Percentiles rank a stretch among this genome's conserved stretches.
Evolutionary conservation across 2,797 vertebrate species (phyloP).

Genomic region (Pampus argenteus): DNA sequence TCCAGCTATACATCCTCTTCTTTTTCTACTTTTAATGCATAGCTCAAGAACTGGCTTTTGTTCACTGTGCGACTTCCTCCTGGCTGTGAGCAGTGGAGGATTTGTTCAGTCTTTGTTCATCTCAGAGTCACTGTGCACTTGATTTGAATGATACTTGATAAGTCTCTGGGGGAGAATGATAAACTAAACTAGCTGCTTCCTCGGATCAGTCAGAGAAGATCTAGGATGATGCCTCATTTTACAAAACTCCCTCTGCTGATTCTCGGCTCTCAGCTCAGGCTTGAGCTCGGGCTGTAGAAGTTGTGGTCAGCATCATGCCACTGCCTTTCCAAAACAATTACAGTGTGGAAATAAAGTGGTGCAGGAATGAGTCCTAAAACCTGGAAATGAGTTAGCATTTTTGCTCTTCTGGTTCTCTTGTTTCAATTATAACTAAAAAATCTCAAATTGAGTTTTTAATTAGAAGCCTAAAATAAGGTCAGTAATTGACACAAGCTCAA

Average conservation of each 20-base stretch:
- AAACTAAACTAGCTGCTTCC: conserved; percentile 15
- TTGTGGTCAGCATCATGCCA: not conserved
- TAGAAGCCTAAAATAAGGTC: too few relatives aligned
- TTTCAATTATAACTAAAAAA: too few relatives aligned
- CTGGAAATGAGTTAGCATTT: too few relatives aligned
- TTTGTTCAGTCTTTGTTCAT: conserved; percentile 14
- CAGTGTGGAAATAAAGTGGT: too few relatives aligned
- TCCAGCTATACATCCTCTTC: not conserved
- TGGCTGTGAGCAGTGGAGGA: not conserved
- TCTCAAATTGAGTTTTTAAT: too few relatives aligned
- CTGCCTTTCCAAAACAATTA: conserved; percentile 13
- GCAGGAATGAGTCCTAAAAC: too few relatives aligned
- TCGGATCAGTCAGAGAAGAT: conserved; percentile 47
- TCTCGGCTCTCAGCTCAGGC: conserved; percentile 45
- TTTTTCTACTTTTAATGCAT: not conserved
- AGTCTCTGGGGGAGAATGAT: conserved; percentile 22
- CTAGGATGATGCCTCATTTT: conserved; percentile 41
- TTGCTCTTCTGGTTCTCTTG: too few relatives aligned
- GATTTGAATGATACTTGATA: conserved; percentile 38
- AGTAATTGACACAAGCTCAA: too few relatives aligned
- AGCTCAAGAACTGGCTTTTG: not conserved
- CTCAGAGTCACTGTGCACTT: conserved; percentile 19
- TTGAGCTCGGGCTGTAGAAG: conserved; percentile 34
- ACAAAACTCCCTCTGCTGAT: conserved; percentile 39
- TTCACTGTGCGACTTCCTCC: not conserved